Percentiles rank a stretch among this genome's conserved stretches.
Conservation (phyloP, 2,888 invertebrate species). For the Brachylomia viminalis region DNA sequence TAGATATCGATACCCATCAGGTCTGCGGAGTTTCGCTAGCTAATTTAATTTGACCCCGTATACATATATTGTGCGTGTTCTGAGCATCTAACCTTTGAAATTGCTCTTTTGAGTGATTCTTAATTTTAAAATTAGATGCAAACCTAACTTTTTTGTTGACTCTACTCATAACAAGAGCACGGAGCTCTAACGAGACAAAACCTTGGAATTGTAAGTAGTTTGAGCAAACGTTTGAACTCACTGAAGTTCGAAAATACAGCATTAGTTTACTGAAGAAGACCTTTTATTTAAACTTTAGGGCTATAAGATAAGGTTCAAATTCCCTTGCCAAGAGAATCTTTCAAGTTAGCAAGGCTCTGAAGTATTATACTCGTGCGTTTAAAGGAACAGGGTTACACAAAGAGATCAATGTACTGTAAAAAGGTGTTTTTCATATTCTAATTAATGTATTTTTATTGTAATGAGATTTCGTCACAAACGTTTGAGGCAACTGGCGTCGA, state of each 20-base stretch:
- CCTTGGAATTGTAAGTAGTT: conserved; percentile 67
- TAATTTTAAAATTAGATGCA: too few species aligned
- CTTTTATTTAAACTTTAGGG: not conserved
- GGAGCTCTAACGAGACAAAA: conserved; percentile 57
- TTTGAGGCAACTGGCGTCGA: conserved; percentile 39
- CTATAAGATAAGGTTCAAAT: conserved; percentile 20
- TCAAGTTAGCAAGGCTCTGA: conserved; percentile 7
- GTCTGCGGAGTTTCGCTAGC: too few species aligned
- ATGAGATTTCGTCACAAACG: conserved; percentile 58
- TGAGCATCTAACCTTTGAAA: not conserved
- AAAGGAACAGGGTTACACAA: conserved; percentile 42
- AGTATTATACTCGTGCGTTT: conserved; percentile 15
- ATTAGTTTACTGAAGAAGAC: conserved; percentile 34
- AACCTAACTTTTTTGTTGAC: conserved; percentile 9
- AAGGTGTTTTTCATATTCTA: conserved; percentile 66
- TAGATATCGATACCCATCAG: too few species aligned
- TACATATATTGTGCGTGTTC: not conserved
- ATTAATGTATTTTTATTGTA: conserved; percentile 66
- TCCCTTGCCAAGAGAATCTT: conserved; percentile 11
- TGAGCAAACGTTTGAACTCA: conserved; percentile 61
- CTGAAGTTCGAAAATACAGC: conserved; percentile 56
- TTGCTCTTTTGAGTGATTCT: too few species aligned
- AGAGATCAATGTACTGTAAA: conserved; percentile 60
- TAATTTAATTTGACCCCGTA: too few species aligned
- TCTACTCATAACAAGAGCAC: conserved; percentile 33